Conservation (phyloP, 2,888 invertebrate species). For the Micoletzkya japonica region DNA sequence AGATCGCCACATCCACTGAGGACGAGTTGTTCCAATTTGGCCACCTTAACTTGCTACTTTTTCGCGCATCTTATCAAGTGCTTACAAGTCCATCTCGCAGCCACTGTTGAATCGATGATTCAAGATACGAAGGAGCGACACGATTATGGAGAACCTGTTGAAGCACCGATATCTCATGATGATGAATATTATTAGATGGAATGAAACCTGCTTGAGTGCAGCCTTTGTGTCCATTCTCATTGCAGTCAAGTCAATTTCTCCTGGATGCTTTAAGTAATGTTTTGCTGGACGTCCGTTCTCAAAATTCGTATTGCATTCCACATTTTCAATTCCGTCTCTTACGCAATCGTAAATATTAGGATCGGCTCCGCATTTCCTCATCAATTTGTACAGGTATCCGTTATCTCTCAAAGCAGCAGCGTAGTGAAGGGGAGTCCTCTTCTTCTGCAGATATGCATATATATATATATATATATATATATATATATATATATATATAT, state of each 20-base stretch:
- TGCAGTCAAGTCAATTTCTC: constrained; percentile 63
- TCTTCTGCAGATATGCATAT: constrained; percentile 69
- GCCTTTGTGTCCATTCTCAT: constrained; percentile 62
- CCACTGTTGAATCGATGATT: constrained; percentile 81
- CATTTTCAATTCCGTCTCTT: constrained; percentile 34
- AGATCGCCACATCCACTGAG: constrained; percentile 78
- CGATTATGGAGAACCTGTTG: constrained; percentile 59
- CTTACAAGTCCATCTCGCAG: constrained; percentile 87
- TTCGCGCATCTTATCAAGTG: not conserved
- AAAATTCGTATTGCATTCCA: constrained; percentile 4
- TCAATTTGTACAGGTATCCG: constrained; percentile 71
- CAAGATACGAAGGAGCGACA: constrained; percentile 63
- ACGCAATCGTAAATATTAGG: constrained; percentile 71
- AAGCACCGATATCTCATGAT: not conserved
- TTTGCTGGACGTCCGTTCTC: constrained; percentile 66
- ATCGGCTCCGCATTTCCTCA: constrained; percentile 73
- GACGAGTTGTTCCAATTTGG: constrained; percentile 60
- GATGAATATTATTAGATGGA: not conserved
- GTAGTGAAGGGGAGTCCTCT: constrained; percentile 75
- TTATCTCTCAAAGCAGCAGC: constrained; percentile 72
- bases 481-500: not conserved
- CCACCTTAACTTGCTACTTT: constrained; percentile 37
- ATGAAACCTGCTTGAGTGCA: constrained; percentile 50
- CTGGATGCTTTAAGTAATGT: constrained; percentile 64
- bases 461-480: not conserved